phyloP scores from a whole-genome alignment of 2,113 vertebrate species.

The Osmerus eperlanus region DNA sequence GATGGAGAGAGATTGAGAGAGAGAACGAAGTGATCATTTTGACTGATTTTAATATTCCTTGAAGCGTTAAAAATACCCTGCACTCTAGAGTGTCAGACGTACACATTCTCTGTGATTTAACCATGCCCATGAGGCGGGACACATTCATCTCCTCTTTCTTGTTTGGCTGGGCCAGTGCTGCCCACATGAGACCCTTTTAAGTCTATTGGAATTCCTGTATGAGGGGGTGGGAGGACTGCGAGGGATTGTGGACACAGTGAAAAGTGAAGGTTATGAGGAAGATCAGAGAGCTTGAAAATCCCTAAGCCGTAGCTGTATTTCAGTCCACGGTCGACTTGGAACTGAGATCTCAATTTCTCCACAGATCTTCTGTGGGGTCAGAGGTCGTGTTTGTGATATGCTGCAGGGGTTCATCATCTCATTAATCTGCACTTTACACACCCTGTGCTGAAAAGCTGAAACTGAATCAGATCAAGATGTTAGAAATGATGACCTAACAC shows the following conservation, averaged over 20 bases:
- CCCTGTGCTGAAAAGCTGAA: background rate
- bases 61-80: too few species aligned
- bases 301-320: background rate
- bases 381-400: conserved; percentile 26
- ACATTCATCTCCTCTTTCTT: too few species aligned
- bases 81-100: too few species aligned
- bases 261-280: conserved; percentile 16
- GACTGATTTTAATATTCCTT: too few species aligned
- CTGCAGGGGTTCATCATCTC: background rate
- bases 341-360: background rate
- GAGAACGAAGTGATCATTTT: too few species aligned
- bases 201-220: background rate
- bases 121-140: too few species aligned
- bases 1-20: too few species aligned
- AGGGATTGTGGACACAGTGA: background rate
- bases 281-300: conserved; percentile 1
- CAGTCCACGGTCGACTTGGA: background rate
- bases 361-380: conserved; percentile 33
- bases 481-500: too few species aligned
- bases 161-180: too few species aligned
- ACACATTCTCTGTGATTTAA: too few species aligned
- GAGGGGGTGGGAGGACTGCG: background rate
- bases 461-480: background rate
- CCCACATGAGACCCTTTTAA: too few species aligned
- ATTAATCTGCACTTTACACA: background rate